Percentiles rank a stretch among this genome's conserved stretches.
These are phyloP conservation scores for Serinus canaria DNA, from an alignment of 2,113 vertebrate species.

Conservation along the genomic window DNA sequence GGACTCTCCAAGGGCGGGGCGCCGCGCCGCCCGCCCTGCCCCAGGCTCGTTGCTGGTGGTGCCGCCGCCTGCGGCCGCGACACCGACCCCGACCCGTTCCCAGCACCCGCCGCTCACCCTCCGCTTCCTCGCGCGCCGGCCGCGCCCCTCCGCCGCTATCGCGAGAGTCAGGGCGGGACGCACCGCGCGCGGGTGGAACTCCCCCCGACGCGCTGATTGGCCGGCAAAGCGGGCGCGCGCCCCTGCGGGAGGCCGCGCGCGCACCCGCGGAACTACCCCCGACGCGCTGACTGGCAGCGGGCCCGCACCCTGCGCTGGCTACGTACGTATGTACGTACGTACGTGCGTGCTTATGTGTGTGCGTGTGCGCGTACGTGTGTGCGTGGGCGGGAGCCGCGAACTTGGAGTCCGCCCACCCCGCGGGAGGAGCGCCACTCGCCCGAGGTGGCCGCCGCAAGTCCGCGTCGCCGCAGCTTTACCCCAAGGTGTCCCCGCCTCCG, in stretches of 20 bases:
- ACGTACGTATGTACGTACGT: too few species aligned
- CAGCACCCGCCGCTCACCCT: not conserved
- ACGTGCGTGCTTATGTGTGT: too few species aligned
- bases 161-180: not conserved
- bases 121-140: not conserved
- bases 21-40: not conserved
- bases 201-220: not conserved
- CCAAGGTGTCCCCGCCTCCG: not conserved
- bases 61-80: not conserved
- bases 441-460: too few species aligned
- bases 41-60: not conserved
- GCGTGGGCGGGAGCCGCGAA: too few species aligned
- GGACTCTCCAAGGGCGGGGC: too few species aligned
- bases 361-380: too few species aligned
- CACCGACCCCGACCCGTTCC: accelerated
- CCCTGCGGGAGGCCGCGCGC: not conserved
- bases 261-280: not conserved
- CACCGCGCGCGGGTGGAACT: not conserved
- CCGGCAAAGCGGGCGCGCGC: not conserved
- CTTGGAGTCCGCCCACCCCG: too few species aligned
- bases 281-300: not conserved
- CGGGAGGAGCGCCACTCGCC: too few species aligned
- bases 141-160: not conserved
- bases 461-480: not conserved
- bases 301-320: not conserved